Conservation (phyloP, 1,140 invertebrate genomes). For the Protaetia brevitarsis region DNA sequence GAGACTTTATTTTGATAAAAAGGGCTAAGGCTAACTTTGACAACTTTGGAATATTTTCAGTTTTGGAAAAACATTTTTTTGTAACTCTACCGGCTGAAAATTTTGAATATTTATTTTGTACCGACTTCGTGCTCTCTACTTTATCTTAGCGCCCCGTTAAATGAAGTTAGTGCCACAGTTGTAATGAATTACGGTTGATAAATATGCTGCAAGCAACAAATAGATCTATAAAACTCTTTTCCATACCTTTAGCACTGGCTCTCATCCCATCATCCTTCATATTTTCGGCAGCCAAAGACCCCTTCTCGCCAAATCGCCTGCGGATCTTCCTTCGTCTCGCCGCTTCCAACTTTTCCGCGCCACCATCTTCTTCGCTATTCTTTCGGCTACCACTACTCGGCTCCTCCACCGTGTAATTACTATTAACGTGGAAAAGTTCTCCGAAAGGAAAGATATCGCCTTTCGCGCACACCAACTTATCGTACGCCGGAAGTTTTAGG, state of each 20-base stretch:
- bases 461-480: background rate
- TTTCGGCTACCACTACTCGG: background rate
- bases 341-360: background rate
- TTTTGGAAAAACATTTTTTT: no score
- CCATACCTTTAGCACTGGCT: background rate
- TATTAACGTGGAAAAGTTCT: background rate
- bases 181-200: no score
- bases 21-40: no score
- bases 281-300: background rate
- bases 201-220: no score
- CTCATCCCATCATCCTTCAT: background rate
- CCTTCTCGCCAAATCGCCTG: background rate
- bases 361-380: slow-evolving; percentile 3
- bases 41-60: no score
- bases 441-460: background rate
- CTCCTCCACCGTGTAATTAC: slow-evolving; percentile 2
- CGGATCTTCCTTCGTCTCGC: background rate
- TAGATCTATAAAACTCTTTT: no score
- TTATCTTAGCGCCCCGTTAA: no score
- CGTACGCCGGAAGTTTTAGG: background rate
- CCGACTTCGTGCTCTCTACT: no score
- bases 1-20: no score
- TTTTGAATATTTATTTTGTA: no score
- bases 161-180: no score
- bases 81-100: no score